Evolutionary conservation across 2,797 vertebrate genomes (phyloP), one percentile per base, ranked within the genome.

Genomic region (Strix occidentalis): DNA sequence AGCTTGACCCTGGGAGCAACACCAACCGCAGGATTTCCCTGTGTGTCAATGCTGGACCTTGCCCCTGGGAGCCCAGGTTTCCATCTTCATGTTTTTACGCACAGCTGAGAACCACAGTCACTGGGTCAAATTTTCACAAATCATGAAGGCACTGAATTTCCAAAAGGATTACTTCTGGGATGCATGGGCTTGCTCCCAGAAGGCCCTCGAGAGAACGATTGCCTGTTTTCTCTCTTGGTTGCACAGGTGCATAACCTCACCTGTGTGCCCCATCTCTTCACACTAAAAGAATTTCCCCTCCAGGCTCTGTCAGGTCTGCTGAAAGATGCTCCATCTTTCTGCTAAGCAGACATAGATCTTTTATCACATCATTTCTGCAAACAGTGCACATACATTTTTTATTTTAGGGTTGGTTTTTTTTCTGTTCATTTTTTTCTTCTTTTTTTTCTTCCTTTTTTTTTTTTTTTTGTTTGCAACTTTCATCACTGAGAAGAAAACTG

Each of bases 191-290:
- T 0, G 0, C 50, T 93, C 90, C 91, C 89, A 61, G 57, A 37
- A 78, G 81, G 72, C 92, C 33, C 76, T 60, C 1, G 4, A 84
- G 90, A 95, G 69, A 91, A 74, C 13, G 13, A 58, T 13, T 94
- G 78, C 84, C 92, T 89, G 81, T 66, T 91, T 95, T 87, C 78
- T 85, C 65, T 94, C 87, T 69, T 51, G 1, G 3, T 51, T 85
- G 90, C 92, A 74, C 84, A 94, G 95, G 93, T 96, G 92, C 91
- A 78, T 84, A 93, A 96, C 87, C 93, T 96, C 95, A 96, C 96
- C 95, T 97, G 92, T 12, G n/a, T 84, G 91, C 94, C 90, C 84
- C 64, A 71, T 79, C 93, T 87, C 94, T 43, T 94, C 93, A 87
- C 63, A 82, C 80, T 88, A 57, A 90, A 94, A 95, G 91, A 95